Evolutionary conservation across 2,113 vertebrate genomes (phyloP), one percentile per base, ranked within the genome.

Genomic region (Prinia subflava): DNA sequence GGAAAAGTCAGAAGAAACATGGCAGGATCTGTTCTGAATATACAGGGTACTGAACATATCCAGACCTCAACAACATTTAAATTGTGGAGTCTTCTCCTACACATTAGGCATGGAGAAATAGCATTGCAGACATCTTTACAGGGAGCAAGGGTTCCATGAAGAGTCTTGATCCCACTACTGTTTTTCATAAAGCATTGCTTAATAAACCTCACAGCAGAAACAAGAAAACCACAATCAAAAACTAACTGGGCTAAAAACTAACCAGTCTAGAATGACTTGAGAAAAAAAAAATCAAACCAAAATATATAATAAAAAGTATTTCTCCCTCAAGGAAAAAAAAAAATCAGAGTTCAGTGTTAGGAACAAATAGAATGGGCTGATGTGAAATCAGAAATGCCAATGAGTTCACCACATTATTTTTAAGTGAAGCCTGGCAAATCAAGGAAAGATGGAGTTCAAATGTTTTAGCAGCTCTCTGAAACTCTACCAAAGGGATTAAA

Each of bases 141-240:
- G 11, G 67, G 14, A 80, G 11, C 50, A 30, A 57, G 22, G 12
- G 23, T 39, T 83, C 37, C n/a, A 44, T 25, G 17, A 49, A 79
- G 4, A 41, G 9, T 25, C 15, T 57, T 10, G 1, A 67, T 71
- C 64, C 41, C 14, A 71, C 6, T 10, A 24, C 30, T 77, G 28
- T 14, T 73, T 50, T 81, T 59, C 35, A 92, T 52, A 24, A 69
- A 80, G 57, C 11, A 13, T 2, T 73, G 46, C 57, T 90, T 69
- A 71, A 50, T 37, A 80, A 90, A 80, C 13, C 65, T 64, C 2
- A 1, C 55, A 95, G 50, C 33, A 93, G 35, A 88, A 93, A 77
- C 41, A 88, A 68, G 41, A 67, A 85, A 83, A 85, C 39, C 67
- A 80, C 57, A 96, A 83, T 42, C 52, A 52, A 88, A 91, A 94